A percentile compares a stretch with the other conserved stretches of the same genome.
These are phyloP conservation scores for Cebidichthys violaceus DNA, from an alignment of 2,113 vertebrate genomes.

Conservation along the genomic window DNA sequence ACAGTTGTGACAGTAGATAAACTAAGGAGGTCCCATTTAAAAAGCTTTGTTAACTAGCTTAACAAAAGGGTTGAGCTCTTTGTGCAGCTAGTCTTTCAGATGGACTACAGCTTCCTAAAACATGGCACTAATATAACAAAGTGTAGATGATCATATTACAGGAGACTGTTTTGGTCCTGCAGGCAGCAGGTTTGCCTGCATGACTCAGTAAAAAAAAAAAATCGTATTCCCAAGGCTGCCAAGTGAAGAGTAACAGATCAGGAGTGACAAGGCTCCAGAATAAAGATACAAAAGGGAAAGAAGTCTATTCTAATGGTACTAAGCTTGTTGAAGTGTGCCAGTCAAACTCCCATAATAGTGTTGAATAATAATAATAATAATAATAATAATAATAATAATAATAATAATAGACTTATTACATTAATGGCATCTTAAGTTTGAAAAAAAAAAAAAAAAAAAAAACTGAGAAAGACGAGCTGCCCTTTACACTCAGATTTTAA, in stretches of 20 bases:
- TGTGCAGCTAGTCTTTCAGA: conserved; percentile 12
- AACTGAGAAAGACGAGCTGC: background rate
- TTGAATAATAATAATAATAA: background rate
- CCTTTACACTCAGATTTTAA: background rate
- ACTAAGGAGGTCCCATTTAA: background rate
- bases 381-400: background rate
- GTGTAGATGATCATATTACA: conserved; percentile 19
- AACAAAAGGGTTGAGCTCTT: background rate
- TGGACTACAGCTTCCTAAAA: conserved; percentile 30
- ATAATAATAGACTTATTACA: background rate
- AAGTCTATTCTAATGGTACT: background rate
- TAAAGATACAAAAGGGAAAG: background rate
- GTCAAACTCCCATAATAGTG: background rate
- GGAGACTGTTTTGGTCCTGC: conserved; percentile 20
- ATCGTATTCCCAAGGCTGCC: conserved; percentile 28
- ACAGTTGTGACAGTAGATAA: conserved; percentile 13
- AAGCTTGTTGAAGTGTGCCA: background rate
- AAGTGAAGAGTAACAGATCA: conserved; percentile 30
- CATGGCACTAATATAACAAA: conserved; percentile 9
- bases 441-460: background rate
- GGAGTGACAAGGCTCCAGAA: conserved; percentile 12
- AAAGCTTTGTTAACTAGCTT: conserved; percentile 3
- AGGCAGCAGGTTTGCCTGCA: conserved; percentile 24
- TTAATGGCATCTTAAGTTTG: background rate
- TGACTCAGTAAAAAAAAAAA: conserved; percentile 38